Conservation (phyloP, 2,888 invertebrate genomes). For the Sphaerophoria rueppellii region DNA sequence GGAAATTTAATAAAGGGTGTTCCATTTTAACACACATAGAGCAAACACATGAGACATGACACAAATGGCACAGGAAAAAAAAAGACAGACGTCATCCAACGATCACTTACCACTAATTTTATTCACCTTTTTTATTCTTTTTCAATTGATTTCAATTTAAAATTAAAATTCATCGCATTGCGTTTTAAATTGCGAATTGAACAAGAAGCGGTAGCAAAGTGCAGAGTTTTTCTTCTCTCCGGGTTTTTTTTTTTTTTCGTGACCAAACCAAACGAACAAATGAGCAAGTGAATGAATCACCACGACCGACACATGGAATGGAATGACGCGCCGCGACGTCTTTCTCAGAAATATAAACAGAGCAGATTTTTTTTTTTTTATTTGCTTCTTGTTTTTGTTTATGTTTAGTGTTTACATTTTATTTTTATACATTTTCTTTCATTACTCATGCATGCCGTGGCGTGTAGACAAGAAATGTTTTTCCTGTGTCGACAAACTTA, state of each 20-base stretch:
- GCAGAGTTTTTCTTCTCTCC: neutral
- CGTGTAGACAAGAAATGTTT: conserved; percentile 25
- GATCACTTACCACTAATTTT: conserved; percentile 9
- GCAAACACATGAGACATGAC: neutral
- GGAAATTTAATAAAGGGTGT: conserved; percentile 21
- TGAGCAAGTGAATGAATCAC: conserved; percentile 12
- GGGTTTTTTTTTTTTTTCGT: neutral
- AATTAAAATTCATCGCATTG: conserved; percentile 61
- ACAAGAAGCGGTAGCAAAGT: conserved; percentile 1
- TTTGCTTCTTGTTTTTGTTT: conserved; percentile 29
- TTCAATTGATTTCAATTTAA: conserved; percentile 60
- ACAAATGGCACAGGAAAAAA: neutral
- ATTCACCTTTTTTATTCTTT: conserved; percentile 44
- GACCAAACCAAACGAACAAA: neutral
- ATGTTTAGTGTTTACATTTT: conserved; percentile 44
- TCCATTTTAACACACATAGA: neutral
- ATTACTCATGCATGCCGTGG: conserved; percentile 58
- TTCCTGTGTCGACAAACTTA: conserved; percentile 62
- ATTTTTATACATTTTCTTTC: conserved; percentile 53
- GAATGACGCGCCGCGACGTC: conserved; percentile 26
- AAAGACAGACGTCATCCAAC: conserved; percentile 18
- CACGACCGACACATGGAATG: neutral
- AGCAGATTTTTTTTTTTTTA: conserved; percentile 23
- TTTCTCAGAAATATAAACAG: conserved; percentile 63
- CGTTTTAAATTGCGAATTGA: conserved; percentile 10